Base-by-base conservation (phyloP, 2,888 invertebrate species). In the Drosophila koepferae region DNA sequence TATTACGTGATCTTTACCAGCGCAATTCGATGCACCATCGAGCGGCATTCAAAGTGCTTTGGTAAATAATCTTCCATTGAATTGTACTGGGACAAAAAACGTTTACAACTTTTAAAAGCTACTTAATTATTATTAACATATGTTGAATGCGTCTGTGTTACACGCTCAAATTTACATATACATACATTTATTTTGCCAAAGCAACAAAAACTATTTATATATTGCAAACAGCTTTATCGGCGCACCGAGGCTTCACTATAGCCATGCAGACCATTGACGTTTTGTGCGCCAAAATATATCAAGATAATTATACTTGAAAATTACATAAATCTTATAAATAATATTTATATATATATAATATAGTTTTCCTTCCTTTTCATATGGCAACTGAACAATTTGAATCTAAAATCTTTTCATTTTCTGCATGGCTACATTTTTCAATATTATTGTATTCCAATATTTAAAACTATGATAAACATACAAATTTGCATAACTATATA, bases 1-100 rank as follows among this genome's bases (percentile, higher is more conserved):
- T 62, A 34, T 23, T 49, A 16, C 12, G 12, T 18, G 38, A 70
- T 20, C 20, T 41, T 60, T 43, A 55, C 54, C 69, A 69, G 69
- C 20, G 40, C 69, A 59, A 44, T 69, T 69, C 34, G 51, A 53
- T 53, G 36, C 12, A 2, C n/a, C 8, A 9, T 41, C 41, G 9
- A 43, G n/a, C 43, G 9, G 18, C 41, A 18, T 8, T 67, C 49
- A 16, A n/a, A 46, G 2, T 23, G 23, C 23, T 36, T 20, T 20
- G 23, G n/a, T 7, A 51, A 36, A 16, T 1, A 53, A 20, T 20
- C 34, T 16, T 49, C 41, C 23, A 62, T 54, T 41, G 12, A 2
- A 23, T 46, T n/a, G 12, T 16, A 9, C 10, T 43, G 18, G 43
- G 14, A 23, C 16, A 9, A 16, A 48, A 44, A 14, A 14, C 23